phyloP scores from a whole-genome alignment of 2,113 vertebrate species.

The Menidia beryllina region DNA sequence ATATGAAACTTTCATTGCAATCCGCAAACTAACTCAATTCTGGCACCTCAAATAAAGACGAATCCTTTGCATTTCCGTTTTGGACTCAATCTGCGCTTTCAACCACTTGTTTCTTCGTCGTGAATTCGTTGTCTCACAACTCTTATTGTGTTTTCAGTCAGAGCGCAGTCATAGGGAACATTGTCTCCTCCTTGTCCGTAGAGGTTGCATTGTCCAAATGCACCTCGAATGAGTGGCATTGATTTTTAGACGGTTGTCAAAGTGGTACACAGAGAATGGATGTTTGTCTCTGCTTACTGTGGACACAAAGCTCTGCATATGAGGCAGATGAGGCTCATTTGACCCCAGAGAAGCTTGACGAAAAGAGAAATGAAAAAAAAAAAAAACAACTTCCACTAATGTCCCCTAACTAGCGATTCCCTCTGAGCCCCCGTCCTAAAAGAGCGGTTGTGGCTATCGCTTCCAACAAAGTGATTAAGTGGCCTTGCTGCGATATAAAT shows the following conservation, averaged over 20 bases:
- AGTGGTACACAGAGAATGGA: constrained; percentile 14
- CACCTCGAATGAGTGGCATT: no score
- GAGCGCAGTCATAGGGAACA: no score
- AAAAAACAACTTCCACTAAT: constrained; percentile 46
- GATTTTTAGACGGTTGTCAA: constrained; percentile 11
- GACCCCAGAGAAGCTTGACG: constrained; percentile 50
- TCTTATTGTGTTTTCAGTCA: no score
- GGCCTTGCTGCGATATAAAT: constrained; percentile 56
- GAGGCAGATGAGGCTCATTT: constrained; percentile 35
- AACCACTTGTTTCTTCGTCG: no score
- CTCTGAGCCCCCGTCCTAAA: constrained; percentile 10
- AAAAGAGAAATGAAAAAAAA: constrained; percentile 57
- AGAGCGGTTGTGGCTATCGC: constrained; percentile 44
- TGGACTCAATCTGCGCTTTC: no score
- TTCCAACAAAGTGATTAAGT: constrained; percentile 56
- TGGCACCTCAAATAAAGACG: no score
- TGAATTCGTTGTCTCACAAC: no score
- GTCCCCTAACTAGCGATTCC: constrained; percentile 35
- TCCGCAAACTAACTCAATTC: no score
- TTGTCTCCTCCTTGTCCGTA: no score
- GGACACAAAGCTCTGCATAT: neutral
- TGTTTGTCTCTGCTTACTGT: constrained; percentile 1
- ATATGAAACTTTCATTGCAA: no score
- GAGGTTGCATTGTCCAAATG: no score
- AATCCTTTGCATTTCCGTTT: no score